phyloP scores from a whole-genome alignment of 1,140 invertebrate species.

The Tetramorium parvispinum region DNA sequence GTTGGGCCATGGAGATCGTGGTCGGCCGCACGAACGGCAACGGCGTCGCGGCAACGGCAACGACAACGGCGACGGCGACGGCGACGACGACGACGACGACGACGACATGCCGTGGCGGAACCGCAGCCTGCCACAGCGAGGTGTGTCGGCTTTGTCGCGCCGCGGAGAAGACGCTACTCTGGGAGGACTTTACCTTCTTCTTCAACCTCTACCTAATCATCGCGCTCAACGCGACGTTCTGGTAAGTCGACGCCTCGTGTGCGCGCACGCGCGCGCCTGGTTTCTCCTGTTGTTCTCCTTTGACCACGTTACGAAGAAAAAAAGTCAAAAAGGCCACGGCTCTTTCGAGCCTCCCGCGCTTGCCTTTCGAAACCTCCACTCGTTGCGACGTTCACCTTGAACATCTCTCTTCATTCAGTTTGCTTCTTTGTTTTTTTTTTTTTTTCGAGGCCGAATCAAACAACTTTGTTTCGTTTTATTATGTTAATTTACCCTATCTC shows the following conservation, averaged over 20 bases:
- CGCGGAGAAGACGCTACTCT: conserved; percentile 18
- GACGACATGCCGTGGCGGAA: too few relatives aligned
- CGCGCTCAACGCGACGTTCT: conserved; percentile 59
- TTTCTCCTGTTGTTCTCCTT: background rate
- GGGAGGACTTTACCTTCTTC: conserved; percentile 6
- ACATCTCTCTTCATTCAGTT: too few relatives aligned
- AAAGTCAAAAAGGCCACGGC: too few relatives aligned
- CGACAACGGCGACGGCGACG: background rate
- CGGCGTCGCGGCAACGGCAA: background rate
- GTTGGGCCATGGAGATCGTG: background rate
- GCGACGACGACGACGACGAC: background rate
- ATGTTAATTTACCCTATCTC: too few relatives aligned
- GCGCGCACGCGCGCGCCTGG: background rate
- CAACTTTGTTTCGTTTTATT: too few relatives aligned
- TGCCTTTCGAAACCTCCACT: background rate
- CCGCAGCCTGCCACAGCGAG: background rate
- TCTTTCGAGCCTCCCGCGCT: background rate
- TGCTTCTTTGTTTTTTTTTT: too few relatives aligned
- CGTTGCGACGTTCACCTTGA: background rate
- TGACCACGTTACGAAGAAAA: background rate
- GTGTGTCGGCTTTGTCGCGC: conserved; percentile 7
- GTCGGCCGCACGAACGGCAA: background rate
- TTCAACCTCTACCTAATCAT: conserved; percentile 52
- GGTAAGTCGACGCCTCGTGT: conserved; percentile 40
- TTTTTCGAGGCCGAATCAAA: too few relatives aligned